Base-by-base conservation (phyloP, 2,888 invertebrate species). In the Osedax frankpressi region DNA sequence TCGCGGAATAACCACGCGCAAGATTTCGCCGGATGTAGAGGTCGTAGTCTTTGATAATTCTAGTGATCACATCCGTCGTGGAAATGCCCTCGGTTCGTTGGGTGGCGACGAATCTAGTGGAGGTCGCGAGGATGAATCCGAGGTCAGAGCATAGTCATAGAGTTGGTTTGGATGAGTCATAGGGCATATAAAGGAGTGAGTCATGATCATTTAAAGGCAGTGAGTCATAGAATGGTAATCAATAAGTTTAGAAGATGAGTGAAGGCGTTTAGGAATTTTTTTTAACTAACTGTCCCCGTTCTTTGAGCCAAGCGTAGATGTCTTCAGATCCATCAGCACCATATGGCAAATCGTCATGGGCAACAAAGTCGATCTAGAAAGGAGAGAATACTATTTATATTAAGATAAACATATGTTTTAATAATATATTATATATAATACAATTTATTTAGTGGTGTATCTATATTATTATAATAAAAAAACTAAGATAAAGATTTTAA, bases 331-430 rank as follows among this genome's bases (percentile, higher is more conserved):
- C 85, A 76, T 91, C 91, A 72, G 90, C 90, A 73, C 90, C 90
- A 86, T 98, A 99, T 0, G 98, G 98, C 81, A 95, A 90, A 85
- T 97, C 96, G 86, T 98, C 98, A 86, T 98, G 98, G 29, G 98
- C 94, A 71, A 94, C 93, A 87, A 98, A 98, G 86, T 98, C 98
- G 80, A 98, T 97, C 89, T 90, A 84, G 81, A 19, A 28, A 63
- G 70, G 28, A 27, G 28, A 62, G n/a, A 70, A 73, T n/a, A n/a
- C n/a, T n/a, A n/a, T n/a, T n/a, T n/a, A n/a, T n/a, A n/a, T n/a
- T n/a, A n/a, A n/a, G n/a, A n/a, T n/a, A n/a, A n/a, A n/a, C n/a
- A n/a, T n/a, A n/a, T n/a, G n/a, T n/a, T n/a, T n/a, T n/a, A n/a
- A n/a, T n/a, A n/a, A n/a, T n/a, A n/a, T n/a, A n/a, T n/a, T n/a